A percentile compares a stretch with the other conserved stretches of the same genome.
Conservation (phyloP, 1,140 invertebrate genomes). For the Ceratosolen fusciceps region DNA sequence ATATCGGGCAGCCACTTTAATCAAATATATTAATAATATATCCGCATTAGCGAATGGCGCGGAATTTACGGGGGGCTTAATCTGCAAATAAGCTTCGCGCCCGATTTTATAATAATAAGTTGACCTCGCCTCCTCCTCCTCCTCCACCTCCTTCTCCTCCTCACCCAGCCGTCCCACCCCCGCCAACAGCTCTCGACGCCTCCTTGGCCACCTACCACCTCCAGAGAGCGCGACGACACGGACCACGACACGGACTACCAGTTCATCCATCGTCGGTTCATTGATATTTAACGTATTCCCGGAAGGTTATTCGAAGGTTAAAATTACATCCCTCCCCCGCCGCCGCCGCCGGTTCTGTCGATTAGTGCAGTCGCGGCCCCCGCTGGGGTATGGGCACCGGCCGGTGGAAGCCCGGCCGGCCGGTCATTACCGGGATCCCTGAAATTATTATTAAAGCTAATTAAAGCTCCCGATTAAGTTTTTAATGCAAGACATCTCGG, state of each 20-base stretch:
- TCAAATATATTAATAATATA: conserved; percentile 31
- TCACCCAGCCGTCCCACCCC: too few species aligned
- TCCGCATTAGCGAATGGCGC: conserved; percentile 5
- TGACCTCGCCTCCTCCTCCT: too few species aligned
- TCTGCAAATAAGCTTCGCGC: too few species aligned
- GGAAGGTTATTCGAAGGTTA: conserved; percentile 4
- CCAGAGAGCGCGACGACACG: neutral
- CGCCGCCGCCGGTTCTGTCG: too few species aligned
- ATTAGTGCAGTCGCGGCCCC: too few species aligned
- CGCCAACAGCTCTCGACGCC: too few species aligned
- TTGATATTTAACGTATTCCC: conserved; percentile 10
- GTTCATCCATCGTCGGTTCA: neutral
- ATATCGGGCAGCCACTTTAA: neutral
- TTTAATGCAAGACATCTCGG: conserved; percentile 11
- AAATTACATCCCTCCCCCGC: neutral
- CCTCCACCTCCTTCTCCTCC: too few species aligned
- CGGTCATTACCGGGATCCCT: too few species aligned
- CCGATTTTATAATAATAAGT: too few species aligned
- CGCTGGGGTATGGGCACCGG: too few species aligned
- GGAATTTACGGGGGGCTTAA: neutral
- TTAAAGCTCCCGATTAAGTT: conserved; percentile 8
- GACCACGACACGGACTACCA: neutral
- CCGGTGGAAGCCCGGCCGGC: neutral
- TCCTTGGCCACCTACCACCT: too few species aligned
- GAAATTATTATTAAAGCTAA: too few species aligned